These are phyloP conservation scores for Porites rus DNA, from an alignment of 92 coral and sea anemone genomes.

Conservation along the genomic window DNA sequence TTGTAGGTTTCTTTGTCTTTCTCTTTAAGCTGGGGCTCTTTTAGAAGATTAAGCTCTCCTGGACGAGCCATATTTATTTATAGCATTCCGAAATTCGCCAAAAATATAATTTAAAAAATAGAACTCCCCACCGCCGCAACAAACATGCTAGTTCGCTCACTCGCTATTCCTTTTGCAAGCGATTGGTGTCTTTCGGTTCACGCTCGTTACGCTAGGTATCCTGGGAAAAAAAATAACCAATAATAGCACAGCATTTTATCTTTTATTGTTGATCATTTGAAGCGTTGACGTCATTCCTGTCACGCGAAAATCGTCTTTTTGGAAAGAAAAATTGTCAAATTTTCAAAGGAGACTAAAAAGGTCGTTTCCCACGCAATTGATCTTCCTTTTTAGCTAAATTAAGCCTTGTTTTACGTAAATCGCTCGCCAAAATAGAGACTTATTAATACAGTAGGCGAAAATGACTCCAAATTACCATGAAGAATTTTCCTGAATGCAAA, in stretches of 20 bases:
- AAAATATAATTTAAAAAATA: neutral
- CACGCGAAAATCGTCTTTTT: constrained; percentile 57
- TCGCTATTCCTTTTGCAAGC: constrained; percentile 30
- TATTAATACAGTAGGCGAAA: constrained; percentile 20
- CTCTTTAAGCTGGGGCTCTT: constrained; percentile 67
- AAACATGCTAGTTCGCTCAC: constrained; percentile 22
- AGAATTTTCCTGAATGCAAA: constrained; percentile 25
- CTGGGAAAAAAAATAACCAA: constrained; percentile 74
- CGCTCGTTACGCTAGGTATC: constrained; percentile 46
- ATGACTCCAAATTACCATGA: constrained; percentile 30
- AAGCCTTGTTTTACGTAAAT: constrained; percentile 41
- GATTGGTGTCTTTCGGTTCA: constrained; percentile 52
- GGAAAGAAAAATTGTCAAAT: constrained; percentile 32
- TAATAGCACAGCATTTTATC: constrained; percentile 70
- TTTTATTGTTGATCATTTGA: constrained; percentile 79
- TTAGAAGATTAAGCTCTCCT: constrained; percentile 69
- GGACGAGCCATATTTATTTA: constrained; percentile 70
- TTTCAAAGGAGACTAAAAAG: constrained; percentile 30
- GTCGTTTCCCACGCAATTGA: constrained; percentile 48
- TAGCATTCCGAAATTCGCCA: constrained; percentile 36
- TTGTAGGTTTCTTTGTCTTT: constrained; percentile 95
- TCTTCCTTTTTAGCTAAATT: constrained; percentile 45
- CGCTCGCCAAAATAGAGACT: constrained; percentile 18
- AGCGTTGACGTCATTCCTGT: constrained; percentile 87
- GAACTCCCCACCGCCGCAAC: constrained; percentile 14